A percentile compares a stretch with the other conserved stretches of the same genome.
These are phyloP conservation scores for Clarias pachynema DNA, from an alignment of 2,797 vertebrate genomes.

Conservation along the genomic window DNA sequence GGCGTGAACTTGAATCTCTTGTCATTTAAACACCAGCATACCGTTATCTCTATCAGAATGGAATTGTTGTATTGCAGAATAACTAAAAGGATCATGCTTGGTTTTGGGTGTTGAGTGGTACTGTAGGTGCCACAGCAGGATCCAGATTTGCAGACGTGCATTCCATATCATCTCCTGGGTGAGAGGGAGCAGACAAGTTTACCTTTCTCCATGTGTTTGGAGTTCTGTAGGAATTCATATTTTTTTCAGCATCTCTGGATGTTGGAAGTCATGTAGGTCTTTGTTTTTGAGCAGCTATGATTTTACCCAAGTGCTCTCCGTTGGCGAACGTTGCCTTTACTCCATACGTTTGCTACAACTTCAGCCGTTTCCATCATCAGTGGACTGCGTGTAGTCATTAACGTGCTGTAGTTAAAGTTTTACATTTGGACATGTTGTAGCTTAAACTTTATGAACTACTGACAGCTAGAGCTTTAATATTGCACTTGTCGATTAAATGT, in stretches of 20 bases:
- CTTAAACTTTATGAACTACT: not conserved
- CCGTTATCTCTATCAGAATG: not conserved
- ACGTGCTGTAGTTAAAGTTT: not conserved
- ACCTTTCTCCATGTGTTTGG: conserved; percentile 60
- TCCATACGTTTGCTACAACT: not conserved
- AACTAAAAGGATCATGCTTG: not conserved
- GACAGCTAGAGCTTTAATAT: not conserved
- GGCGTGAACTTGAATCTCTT: not conserved
- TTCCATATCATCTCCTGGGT: not conserved
- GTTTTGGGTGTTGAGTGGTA: not conserved
- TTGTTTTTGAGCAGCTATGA: conserved; percentile 29
- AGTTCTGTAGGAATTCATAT: conserved; percentile 58
- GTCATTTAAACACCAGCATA: not conserved
- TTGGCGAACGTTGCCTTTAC: not conserved
- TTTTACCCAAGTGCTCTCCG: conserved; percentile 24
- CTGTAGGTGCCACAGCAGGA: not conserved
- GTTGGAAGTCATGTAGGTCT: conserved; percentile 60
- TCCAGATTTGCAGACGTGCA: not conserved
- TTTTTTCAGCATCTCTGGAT: conserved; percentile 57
- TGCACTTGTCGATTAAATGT: not conserved
- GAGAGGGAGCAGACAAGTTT: conserved; percentile 39
- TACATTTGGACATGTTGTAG: not conserved
- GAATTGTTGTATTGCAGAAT: not conserved
- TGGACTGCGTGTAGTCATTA: not conserved
- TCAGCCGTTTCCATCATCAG: not conserved